Evolutionary conservation across 64 coral and sea anemone species (phyloP).

Genomic region (Montipora capricornis): DNA sequence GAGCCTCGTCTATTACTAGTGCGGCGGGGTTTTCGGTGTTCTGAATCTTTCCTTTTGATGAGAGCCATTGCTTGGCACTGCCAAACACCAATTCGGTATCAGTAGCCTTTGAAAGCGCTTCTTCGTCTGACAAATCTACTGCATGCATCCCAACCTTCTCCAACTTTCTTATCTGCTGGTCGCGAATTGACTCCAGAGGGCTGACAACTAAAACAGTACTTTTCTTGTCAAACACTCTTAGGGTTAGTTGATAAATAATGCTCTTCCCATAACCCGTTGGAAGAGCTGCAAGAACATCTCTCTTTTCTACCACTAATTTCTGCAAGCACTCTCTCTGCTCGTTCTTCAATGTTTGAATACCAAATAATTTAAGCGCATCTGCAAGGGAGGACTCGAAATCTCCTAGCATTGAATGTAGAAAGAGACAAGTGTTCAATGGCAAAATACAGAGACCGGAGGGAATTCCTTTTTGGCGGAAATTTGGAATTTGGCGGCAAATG

Average conservation of each 20-base stretch:
- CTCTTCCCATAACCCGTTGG: conserved; percentile 50
- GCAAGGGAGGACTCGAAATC: too few species aligned
- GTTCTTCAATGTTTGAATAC: not conserved
- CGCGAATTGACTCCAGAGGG: conserved; percentile 41
- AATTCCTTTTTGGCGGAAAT: too few species aligned
- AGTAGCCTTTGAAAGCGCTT: not conserved
- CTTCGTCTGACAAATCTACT: conserved; percentile 5
- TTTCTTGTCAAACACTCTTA: not conserved
- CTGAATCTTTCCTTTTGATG: conserved; percentile 14
- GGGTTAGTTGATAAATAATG: not conserved
- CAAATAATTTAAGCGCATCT: conserved; percentile 40
- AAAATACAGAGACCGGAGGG: too few species aligned
- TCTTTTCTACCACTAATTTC: conserved; percentile 8
- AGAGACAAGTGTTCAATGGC: too few species aligned
- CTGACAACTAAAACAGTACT: conserved; percentile 29
- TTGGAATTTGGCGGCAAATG: too few species aligned
- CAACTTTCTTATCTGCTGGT: conserved; percentile 23
- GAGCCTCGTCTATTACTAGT: conserved; percentile 35
- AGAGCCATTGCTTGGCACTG: conserved; percentile 36
- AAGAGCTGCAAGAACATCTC: conserved; percentile 39
- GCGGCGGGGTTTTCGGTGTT: not conserved
- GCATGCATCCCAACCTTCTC: conserved; percentile 23
- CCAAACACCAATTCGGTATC: conserved; percentile 17
- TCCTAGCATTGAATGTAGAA: too few species aligned
- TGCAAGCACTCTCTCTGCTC: conserved; percentile 39